Percentiles rank a stretch among this genome's conserved stretches.
These are phyloP conservation scores for Calephelis nemesis DNA, from an alignment of 1,140 invertebrate species.

Conservation along the genomic window DNA sequence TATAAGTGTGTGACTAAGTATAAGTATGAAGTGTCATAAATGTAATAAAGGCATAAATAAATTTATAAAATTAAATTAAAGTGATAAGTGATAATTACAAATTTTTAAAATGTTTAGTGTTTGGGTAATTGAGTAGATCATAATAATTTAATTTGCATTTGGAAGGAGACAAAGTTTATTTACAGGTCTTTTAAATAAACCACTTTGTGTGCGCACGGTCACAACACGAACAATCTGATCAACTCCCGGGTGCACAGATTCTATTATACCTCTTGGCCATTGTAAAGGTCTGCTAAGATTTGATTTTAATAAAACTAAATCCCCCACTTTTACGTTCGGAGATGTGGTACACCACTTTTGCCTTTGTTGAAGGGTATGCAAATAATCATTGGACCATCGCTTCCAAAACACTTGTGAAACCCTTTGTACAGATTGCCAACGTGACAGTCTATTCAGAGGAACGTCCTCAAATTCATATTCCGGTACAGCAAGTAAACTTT, in stretches of 20 bases:
- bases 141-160: not conserved
- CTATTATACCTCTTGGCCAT: slow-evolving; percentile 20
- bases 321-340: slow-evolving; percentile 12
- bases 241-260: slow-evolving; percentile 12
- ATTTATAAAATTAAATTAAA: not conserved
- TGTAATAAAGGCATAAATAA: slow-evolving; percentile 1
- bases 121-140: too few species aligned
- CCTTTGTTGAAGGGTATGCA: slow-evolving; percentile 23
- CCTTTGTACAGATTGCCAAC: slow-evolving; percentile 25
- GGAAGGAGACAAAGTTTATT: not conserved
- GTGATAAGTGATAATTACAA: not conserved
- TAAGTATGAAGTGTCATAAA: not conserved
- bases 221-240: slow-evolving; percentile 21
- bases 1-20: not conserved
- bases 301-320: slow-evolving; percentile 18
- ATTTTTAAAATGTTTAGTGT: too few species aligned
- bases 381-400: slow-evolving; percentile 17
- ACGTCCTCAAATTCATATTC: slow-evolving; percentile 20
- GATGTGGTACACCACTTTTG: slow-evolving; percentile 8
- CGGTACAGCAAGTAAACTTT: slow-evolving; percentile 20
- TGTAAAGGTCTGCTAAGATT: slow-evolving; percentile 11
- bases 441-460: slow-evolving; percentile 18
- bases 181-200: not conserved
- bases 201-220: not conserved
- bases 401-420: slow-evolving; percentile 24